Evolutionary conservation across 2,888 invertebrate genomes (phyloP), one percentile per base, ranked within the genome.

Genomic region (Agrenia bidenticulata): DNA sequence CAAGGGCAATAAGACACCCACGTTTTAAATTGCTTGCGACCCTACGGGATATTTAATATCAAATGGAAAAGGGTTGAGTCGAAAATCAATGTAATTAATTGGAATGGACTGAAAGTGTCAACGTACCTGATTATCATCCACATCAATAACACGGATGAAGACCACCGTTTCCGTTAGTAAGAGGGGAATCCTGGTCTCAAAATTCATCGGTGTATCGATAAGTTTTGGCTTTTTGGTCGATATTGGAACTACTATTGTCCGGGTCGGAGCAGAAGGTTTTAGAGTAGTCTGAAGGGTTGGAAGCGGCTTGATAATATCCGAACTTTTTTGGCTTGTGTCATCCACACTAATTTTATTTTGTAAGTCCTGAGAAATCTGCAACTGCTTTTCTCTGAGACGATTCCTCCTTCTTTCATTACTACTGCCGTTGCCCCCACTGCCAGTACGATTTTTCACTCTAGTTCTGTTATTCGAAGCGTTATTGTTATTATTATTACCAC

Each of bases 121-220:
- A n/a, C 49, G 9, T 61, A 57, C 57, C 57, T 57, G 69, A 71
- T 76, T 76, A 70, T 76, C 76, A 51, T 74, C 72, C 53, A 70
- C 62, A 63, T 74, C 74, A 49, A 73, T 66, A 55, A 74, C 69
- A 23, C 73, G 60, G 37, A 74, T 64, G 49, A 66, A 73, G 42
- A 74, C 73, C 54, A 70, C 63, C n/a, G 72, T 70, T 42, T 66
- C 70, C 13, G 74, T 56, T 61, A 67, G 63, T 1, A 60, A 41
- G 9, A 73, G 37, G 1, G 51, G 24, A 23, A 63, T 37, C 27
- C 60, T 45, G 5, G 9, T 45, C 2, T 45, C 19, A 5, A 45
- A 11, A 15, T 15, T n/a, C 5, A 45, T 19, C 19, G 53, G 15
- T 24, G 39, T 54, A 17, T 23, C 39, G 41, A 5, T 19, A 39